A percentile compares a stretch with the other conserved stretches of the same genome.
Evolutionary conservation across 2,888 invertebrate species (phyloP).

Genomic region (Hipparchia sbordonii): DNA sequence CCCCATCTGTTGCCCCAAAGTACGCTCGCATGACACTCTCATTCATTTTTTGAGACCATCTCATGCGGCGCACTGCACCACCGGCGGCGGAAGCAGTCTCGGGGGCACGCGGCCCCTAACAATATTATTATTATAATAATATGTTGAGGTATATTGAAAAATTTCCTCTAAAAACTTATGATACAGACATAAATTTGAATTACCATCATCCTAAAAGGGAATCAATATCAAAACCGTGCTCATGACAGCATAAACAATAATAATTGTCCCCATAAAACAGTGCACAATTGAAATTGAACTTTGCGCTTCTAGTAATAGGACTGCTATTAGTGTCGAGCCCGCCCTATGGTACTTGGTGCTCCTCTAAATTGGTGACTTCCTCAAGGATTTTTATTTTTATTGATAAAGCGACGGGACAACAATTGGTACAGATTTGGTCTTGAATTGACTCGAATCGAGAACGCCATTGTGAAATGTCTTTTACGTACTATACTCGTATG

Average conservation of each 20-base stretch:
- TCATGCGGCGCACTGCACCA: too few relatives aligned
- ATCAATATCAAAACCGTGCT: conserved; percentile 18
- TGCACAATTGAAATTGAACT: conserved; percentile 23
- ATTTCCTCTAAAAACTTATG: background rate
- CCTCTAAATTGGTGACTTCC: conserved; percentile 75
- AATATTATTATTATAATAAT: too few relatives aligned
- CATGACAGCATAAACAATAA: conserved; percentile 28
- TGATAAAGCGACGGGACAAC: conserved; percentile 74
- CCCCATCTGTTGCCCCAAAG: too few relatives aligned
- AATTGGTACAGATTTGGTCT: conserved; percentile 76
- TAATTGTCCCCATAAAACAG: conserved; percentile 31
- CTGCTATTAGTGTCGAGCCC: conserved; percentile 25
- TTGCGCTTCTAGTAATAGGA: conserved; percentile 31
- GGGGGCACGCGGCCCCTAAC: too few relatives aligned
- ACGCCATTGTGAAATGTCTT: conserved; percentile 31
- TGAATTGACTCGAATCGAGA: conserved; percentile 58
- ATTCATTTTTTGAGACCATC: too few relatives aligned
- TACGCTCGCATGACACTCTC: too few relatives aligned
- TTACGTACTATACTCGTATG: conserved; percentile 5
- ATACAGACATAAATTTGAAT: background rate
- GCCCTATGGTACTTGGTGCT: conserved; percentile 45
- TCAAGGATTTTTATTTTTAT: conserved; percentile 79
- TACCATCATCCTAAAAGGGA: conserved; percentile 4
- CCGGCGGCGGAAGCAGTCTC: too few relatives aligned
- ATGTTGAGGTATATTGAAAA: background rate